phyloP scores from a whole-genome alignment of 2,113 vertebrate genomes.

The Collichthys lucidus region DNA sequence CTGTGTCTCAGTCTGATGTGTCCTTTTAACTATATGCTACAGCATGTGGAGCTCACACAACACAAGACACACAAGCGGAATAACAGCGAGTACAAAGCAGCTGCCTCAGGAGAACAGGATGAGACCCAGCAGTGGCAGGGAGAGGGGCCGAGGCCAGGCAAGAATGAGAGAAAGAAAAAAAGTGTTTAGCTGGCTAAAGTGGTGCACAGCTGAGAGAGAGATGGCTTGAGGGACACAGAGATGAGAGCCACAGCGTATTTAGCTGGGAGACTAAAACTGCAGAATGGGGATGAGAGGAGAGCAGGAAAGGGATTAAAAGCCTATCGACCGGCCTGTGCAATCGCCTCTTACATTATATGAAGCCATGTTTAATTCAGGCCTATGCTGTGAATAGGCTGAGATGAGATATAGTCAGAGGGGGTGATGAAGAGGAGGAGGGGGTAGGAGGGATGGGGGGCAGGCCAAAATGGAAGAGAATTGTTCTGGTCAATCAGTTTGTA shows the following conservation, averaged over 20 bases:
- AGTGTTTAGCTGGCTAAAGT: conserved; percentile 55
- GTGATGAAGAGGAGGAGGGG: neutral
- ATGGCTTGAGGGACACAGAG: conserved; percentile 60
- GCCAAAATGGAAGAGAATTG: neutral
- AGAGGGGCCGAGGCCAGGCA: conserved; percentile 5
- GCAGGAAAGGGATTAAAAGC: conserved; percentile 77
- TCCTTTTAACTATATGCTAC: conserved; percentile 22
- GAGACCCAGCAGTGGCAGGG: conserved; percentile 24
- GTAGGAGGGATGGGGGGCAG: neutral
- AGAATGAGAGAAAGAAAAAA: conserved; percentile 36
- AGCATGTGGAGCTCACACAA: neutral
- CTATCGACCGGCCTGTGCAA: conserved; percentile 77
- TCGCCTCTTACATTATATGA: conserved; percentile 75
- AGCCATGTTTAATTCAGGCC: conserved; percentile 81
- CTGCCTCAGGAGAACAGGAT: conserved; percentile 43
- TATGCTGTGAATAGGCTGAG: conserved; percentile 43
- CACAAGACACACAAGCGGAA: conserved; percentile 12
- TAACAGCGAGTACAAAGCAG: conserved; percentile 20
- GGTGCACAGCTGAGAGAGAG: conserved; percentile 40
- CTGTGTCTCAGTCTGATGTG: neutral
- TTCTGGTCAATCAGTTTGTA: neutral
- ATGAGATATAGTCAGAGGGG: conserved; percentile 45
- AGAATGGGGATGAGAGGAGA: conserved; percentile 63
- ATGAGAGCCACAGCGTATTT: conserved; percentile 69
- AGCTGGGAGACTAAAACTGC: conserved; percentile 64